Evolutionary conservation across 2,888 invertebrate species (phyloP), one percentile per base, ranked within the genome.

Genomic region (Ormia ochracea): DNA sequence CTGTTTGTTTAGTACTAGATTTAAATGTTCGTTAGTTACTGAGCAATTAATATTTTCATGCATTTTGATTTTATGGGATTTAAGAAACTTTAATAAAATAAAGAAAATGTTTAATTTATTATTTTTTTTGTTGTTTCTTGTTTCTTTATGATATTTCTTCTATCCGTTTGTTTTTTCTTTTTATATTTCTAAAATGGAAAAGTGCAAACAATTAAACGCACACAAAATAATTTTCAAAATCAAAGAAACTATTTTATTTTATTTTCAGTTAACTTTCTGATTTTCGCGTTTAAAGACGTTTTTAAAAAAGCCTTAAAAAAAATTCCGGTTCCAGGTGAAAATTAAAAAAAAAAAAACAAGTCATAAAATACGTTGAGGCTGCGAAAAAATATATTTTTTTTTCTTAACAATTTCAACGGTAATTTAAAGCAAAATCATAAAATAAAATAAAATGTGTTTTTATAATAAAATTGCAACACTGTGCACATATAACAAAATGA

Each of bases 31-130:
- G 81, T 21, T 63, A 73, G 81, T 79, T 81, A 74, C 74, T 78
- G 83, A 83, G 68, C 85, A 84, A 87, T 87, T 86, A 87, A 87
- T 86, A 87, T 87, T 87, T 87, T 87, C 87, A 87, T 87, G 87
- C 86, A 86, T 82, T 87, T 86, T 87, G 87, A 85, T 86, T 87
- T 87, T 87, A 87, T 87, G 86, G 87, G 86, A 87, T 86, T 87
- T 85, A 82, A 72, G 56, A 66, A 61, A 61, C 61, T 66, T 81
- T 76, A 70, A 74, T 31, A 61, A 61, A 68, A 52, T 50, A 59
- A 75, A 43, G 52, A 72, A 72, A 83, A 72, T 74, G 81, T 75
- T 75, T 80, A 65, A 21, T 33, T n/a, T n/a, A n/a, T n/a, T n/a
- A n/a, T n/a, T n/a, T n/a, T n/a, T n/a, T n/a, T n/a, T n/a, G n/a